Percentiles rank a stretch among this genome's conserved stretches.
These are phyloP conservation scores for Ctenochaetus hawaiiensis DNA, from an alignment of 2,797 vertebrate genomes.

Conservation along the genomic window DNA sequence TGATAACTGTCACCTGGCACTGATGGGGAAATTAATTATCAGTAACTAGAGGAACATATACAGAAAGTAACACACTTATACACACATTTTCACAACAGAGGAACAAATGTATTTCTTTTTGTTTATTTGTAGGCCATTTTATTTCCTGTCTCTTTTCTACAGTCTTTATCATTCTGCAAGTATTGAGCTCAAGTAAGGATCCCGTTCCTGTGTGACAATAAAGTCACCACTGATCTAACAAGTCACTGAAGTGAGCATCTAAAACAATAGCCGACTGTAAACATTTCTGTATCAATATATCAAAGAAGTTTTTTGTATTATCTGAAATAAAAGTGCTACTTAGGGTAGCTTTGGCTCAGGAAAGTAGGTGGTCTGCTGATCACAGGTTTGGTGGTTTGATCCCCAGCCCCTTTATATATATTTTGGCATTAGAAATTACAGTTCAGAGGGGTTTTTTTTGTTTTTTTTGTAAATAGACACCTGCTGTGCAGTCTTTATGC, in stretches of 20 bases:
- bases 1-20: slow-evolving; percentile 7
- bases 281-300: background rate
- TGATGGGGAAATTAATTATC: too few species aligned
- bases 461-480: background rate
- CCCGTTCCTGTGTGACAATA: background rate
- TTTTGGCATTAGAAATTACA: background rate
- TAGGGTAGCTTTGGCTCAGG: too few species aligned
- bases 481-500: background rate
- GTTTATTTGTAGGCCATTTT: too few species aligned
- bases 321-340: background rate
- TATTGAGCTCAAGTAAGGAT: background rate
- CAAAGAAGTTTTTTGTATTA: background rate
- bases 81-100: too few species aligned
- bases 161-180: background rate
- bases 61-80: too few species aligned
- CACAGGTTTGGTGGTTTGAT: too few species aligned
- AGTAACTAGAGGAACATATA: too few species aligned
- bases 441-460: background rate
- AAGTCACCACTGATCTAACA: slow-evolving; percentile 25
- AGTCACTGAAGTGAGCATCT: background rate
- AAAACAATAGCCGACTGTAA: background rate
- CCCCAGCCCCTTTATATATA: too few species aligned
- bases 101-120: too few species aligned
- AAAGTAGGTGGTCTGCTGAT: too few species aligned
- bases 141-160: background rate